Evolutionary conservation across 2,888 invertebrate genomes (phyloP), one percentile per base, ranked within the genome.

Genomic region (Philhelius pedissequus): DNA sequence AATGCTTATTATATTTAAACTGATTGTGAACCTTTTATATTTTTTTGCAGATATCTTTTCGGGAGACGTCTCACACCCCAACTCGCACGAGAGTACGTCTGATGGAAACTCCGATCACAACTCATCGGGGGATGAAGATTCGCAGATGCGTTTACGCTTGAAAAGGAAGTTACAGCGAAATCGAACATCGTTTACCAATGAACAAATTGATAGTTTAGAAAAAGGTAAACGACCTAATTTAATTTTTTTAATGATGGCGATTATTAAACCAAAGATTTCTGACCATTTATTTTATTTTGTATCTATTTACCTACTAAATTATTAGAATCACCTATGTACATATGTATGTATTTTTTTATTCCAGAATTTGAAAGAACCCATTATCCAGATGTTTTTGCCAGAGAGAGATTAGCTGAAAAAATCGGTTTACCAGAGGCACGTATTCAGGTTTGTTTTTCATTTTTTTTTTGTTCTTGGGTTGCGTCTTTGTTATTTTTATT

Each of bases 361-460:
- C 20, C 94, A 98, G 98, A 98, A 94, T 98, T 98, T 93, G 98
- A 98, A 93, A 93, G 98, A 92, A 98, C 98, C 89, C 98, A 98
- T 93, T 98, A 98, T 92, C 98, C 98, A 87, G 98, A 98, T 93
- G 98, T 98, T 88, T 98, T 98, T 93, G 98, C 98, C 88, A 94
- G 98, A 89, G 98, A 98, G 92, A 94, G 97, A 92, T 94, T 98
- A 92, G 98, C 98, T 87, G 97, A 96, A 93, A 98, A 98, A 95
- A 98, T 98, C 93, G 97, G 97, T 94, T 96, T 98, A 93, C 98
- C 98, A 93, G 98, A 98, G 95, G 98, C 98, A 94, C 96, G 98
- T 95, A 98, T 98, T 95, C 98, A 98, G 97, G 98, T 90, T 90
- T 90, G 95, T 94, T 93, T 88, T 88, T 98, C 95, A 94, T 87